A percentile compares a stretch with the other conserved stretches of the same genome.
Evolutionary conservation across 2,888 invertebrate species (phyloP).

Genomic region (Exephanes ischioxanthus): DNA sequence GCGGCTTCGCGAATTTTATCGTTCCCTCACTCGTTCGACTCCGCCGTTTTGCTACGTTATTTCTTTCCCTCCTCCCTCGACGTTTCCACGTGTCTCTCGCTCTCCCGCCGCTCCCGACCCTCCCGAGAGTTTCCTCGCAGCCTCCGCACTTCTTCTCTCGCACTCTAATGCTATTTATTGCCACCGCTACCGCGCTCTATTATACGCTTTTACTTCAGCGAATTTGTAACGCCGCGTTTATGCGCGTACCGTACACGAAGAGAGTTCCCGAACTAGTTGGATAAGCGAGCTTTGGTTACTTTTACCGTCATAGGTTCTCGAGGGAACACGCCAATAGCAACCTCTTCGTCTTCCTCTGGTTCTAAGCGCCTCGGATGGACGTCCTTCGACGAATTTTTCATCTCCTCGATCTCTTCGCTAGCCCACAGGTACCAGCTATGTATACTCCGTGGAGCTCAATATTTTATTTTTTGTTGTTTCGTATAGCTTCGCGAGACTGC

Average conservation of each 20-base stretch:
- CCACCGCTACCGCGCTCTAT: conserved; percentile 43
- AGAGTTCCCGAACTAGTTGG: not conserved
- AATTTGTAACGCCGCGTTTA: conserved; percentile 37
- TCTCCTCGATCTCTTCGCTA: not conserved
- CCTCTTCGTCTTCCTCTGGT: not conserved
- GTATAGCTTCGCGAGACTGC: not conserved
- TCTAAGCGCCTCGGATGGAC: not conserved
- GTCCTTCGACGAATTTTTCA: not conserved
- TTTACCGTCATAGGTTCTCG: conserved; percentile 3
- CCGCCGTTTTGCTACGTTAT: conserved; percentile 23
- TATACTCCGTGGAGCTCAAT: not conserved
- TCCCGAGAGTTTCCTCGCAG: conserved; percentile 33
- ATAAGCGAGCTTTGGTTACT: conserved; percentile 8
- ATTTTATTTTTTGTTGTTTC: not conserved
- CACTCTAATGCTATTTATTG: conserved; percentile 48
- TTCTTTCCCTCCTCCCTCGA: conserved; percentile 18
- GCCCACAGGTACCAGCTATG: not conserved
- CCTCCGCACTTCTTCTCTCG: conserved; percentile 29
- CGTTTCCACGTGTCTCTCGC: conserved; percentile 24
- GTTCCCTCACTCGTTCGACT: conserved; percentile 13
- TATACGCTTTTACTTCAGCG: conserved; percentile 44
- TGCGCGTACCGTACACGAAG: not conserved
- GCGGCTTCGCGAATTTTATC: conserved; percentile 42
- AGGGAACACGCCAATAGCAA: not conserved
- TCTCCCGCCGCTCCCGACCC: conserved; percentile 8